These are phyloP conservation scores for Mus spretus DNA, from an alignment of 2,797 vertebrate genomes.

Conservation along the genomic window DNA sequence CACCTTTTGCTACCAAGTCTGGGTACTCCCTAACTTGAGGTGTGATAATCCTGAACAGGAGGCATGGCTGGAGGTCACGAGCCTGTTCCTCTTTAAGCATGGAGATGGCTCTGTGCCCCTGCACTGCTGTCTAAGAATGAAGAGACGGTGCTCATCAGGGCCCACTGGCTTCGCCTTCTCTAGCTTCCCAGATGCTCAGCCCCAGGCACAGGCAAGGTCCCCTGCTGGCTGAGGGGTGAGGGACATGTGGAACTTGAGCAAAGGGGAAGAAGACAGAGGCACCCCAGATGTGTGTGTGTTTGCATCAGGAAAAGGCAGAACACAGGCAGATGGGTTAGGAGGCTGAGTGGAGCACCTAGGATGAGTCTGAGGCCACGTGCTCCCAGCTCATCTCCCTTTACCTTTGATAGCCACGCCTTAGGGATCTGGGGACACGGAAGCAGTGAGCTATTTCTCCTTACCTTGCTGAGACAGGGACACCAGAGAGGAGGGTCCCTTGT, in stretches of 20 bases:
- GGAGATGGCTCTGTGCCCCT: not conserved
- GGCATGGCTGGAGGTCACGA: not conserved
- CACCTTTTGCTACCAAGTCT: conserved; percentile 6
- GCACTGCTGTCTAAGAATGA: not conserved
- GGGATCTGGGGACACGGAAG: not conserved
- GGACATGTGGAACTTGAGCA: conserved; percentile 59
- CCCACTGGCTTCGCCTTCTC: too few species aligned
- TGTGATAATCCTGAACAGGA: not conserved
- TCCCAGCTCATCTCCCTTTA: not conserved
- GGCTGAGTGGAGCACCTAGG: not conserved
- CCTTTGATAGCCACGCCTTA: not conserved
- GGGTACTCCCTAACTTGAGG: not conserved
- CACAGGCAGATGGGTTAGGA: conserved; percentile 38
- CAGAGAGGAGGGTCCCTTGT: not conserved
- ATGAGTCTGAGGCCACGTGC: not conserved
- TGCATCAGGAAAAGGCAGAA: conserved; percentile 60
- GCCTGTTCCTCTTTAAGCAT: not conserved
- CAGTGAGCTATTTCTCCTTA: not conserved
- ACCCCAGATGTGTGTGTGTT: conserved; percentile 75
- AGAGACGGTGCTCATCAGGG: conserved; percentile 19
- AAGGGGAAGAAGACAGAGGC: conserved; percentile 51
- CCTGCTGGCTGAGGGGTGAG: conserved; percentile 44
- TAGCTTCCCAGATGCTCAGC: conserved; percentile 65
- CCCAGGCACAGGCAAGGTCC: conserved; percentile 64
- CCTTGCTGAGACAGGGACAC: not conserved